Evolutionary conservation across 1,140 invertebrate species (phyloP), one percentile per base, ranked within the genome.

Genomic region (Leptinotarsa lineolata): DNA sequence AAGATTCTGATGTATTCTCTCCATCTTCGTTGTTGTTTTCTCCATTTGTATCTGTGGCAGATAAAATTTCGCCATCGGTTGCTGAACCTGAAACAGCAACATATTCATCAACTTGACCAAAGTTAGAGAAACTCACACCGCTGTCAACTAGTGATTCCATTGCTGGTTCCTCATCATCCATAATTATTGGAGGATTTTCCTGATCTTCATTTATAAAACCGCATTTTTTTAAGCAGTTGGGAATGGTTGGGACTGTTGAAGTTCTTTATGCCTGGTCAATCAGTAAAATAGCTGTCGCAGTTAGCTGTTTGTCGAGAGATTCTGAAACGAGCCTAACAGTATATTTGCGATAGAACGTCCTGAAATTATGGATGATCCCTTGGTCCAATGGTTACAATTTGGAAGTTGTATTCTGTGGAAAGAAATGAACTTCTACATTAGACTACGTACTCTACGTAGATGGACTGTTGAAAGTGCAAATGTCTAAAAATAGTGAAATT

Each of bases 171-270:
- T 64, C 60, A 64, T 71, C 59, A 65, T 71, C 70, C 39, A 24
- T 71, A 71, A 71, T 64, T 24, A 71, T 44, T 71, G 58, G 70
- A 71, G 63, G 59, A 63, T 71, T 71, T 71, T 64, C 70, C 13
- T 67, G 45, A 72, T 22, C 61, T 63, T 68, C 69, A 67, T 66
- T 68, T 61, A 72, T 72, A 21, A n/a, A 54, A 72, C 18, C 72
- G 54, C 30, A 63, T 72, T 72, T 72, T 24, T 72, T 46, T 1
- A 54, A 72, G 59, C 54, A 45, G 12, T 59, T 72, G 21, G 12
- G 45, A 72, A 45, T 65, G 60, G 12, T 72, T 72, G 11, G 12
- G 59, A 24, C 8, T 54, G 30, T 72, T 22, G 2, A 22, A 22
- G 21, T 2, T 22, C 21, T 22, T 1, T 2, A 22, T 22, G 21